phyloP scores from a whole-genome alignment of 1,140 invertebrate genomes.

The Penaeus chinensis region DNA sequence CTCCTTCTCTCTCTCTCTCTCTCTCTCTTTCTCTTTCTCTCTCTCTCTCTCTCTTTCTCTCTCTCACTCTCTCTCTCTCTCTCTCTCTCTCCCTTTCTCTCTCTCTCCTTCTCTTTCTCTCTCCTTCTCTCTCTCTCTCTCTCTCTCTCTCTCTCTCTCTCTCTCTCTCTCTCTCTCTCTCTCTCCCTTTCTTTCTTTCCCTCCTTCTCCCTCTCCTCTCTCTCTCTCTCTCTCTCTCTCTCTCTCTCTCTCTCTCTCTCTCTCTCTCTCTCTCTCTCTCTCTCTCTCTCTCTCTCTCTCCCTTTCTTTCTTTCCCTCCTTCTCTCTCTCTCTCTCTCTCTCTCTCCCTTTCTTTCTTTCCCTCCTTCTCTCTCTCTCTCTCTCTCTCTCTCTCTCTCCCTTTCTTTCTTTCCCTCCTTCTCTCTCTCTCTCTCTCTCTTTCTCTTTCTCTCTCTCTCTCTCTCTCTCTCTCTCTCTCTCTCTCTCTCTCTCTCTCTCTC shows the following conservation, averaged over 20 bases:
- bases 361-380: no score
- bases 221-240: background rate
- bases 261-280: constrained; percentile 1
- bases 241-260: constrained; percentile 21
- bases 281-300: background rate
- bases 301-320: background rate
- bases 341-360: no score
- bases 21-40: background rate
- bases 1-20: no score
- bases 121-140: background rate
- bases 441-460: background rate
- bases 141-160: constrained; percentile 7
- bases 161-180: background rate
- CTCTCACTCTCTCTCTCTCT: constrained; percentile 3
- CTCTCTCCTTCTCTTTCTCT: no score
- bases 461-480: background rate
- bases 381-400: background rate
- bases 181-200: background rate
- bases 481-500: constrained; percentile 7
- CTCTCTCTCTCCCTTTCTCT: background rate
- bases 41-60: constrained; percentile 15
- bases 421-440: background rate
- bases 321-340: background rate
- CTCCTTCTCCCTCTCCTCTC: no score
- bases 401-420: constrained; percentile 12